phyloP scores from a whole-genome alignment of 2,113 vertebrate species.

The Actenoides hombroni region DNA sequence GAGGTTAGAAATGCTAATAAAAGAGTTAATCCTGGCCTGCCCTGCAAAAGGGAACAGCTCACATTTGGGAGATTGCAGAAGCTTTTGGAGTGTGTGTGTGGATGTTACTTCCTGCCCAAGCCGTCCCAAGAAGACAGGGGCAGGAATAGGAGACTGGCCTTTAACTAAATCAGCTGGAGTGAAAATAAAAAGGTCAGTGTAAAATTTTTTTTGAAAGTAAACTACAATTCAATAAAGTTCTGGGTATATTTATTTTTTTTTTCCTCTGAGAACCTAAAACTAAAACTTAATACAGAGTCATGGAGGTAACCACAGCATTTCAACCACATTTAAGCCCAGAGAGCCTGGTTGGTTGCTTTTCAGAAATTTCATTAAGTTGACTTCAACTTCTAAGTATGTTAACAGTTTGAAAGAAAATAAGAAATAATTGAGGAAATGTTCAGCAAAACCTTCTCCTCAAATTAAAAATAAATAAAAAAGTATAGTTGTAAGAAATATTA shows the following conservation, averaged over 20 bases:
- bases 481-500: background rate
- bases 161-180: background rate
- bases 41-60: background rate
- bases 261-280: background rate
- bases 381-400: background rate
- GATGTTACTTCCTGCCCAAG: background rate
- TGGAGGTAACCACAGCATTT: background rate
- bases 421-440: background rate
- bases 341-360: background rate
- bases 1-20: slow-evolving; percentile 8
- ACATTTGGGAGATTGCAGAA: background rate
- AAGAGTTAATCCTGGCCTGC: background rate
- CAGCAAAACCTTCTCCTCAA: background rate
- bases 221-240: fast-evolving
- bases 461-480: background rate
- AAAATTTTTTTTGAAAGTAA: background rate
- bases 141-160: background rate
- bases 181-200: background rate
- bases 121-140: background rate
- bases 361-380: background rate
- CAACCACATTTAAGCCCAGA: background rate
- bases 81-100: background rate
- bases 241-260: background rate
- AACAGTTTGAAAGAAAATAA: background rate
- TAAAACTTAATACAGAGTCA: background rate